Percentiles rank a stretch among this genome's conserved stretches.
These are phyloP conservation scores for Indri indri DNA, from an alignment of 2,113 vertebrate species.

Conservation along the genomic window DNA sequence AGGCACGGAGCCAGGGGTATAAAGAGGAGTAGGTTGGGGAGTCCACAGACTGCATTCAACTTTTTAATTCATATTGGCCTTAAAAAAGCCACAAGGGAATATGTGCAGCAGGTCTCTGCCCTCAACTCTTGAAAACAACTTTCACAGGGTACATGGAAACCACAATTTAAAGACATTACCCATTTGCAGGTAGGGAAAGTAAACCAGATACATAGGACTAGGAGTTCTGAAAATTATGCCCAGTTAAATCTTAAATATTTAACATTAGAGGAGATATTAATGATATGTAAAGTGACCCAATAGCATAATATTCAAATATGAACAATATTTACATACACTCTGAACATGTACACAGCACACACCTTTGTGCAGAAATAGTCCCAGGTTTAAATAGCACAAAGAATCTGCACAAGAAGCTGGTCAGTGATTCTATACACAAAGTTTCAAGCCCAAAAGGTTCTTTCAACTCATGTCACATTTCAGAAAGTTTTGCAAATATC, in stretches of 20 bases:
- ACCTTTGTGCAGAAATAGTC: background rate
- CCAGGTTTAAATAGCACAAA: background rate
- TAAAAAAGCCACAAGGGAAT: background rate
- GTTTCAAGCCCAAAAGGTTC: background rate
- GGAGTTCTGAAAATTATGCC: conserved; percentile 9
- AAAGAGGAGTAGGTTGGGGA: background rate
- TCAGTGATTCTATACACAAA: background rate
- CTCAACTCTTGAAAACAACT: background rate
- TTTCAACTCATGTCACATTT: background rate
- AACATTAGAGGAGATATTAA: background rate
- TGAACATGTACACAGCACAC: background rate
- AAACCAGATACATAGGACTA: background rate
- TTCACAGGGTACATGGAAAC: background rate
- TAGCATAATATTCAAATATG: background rate
- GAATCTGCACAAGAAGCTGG: background rate
- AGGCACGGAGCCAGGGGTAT: background rate
- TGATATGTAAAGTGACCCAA: background rate
- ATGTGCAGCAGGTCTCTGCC: background rate
- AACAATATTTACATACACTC: background rate
- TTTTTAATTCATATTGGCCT: background rate
- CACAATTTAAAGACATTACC: background rate
- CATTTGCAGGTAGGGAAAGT: background rate
- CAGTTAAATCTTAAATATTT: background rate
- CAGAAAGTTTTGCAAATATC: background rate
- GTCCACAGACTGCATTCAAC: background rate